Base-by-base conservation (phyloP, 2,797 vertebrate species). In the Falco biarmicus region DNA sequence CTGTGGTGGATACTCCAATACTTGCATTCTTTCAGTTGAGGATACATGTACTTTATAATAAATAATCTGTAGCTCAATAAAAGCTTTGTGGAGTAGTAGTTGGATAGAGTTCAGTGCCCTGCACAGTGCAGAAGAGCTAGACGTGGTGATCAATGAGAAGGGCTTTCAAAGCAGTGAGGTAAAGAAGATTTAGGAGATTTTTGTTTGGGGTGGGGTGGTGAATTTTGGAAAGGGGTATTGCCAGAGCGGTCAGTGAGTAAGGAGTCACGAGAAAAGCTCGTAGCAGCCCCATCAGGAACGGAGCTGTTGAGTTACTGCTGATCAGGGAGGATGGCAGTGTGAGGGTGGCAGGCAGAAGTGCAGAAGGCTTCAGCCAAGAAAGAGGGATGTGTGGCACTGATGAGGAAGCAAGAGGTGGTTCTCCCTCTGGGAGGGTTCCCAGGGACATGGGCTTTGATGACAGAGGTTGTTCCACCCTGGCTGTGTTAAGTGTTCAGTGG, bases 1-100 rank as follows among this genome's bases (percentile, higher is more conserved):
- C 25, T 24, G 9, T n/a, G 16, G 57, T 69, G 31, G 34, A 17
- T 48, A 93, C 66, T 84, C 47, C 43, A 73, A 4, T 48, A n/a
- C 25, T 86, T 56, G 2, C 3, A 6, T 85, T 92, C 53, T 78
- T 94, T 90, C 65, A 54, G 28, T 24, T 64, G 60, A 63, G 17
- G 21, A 31, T 77, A 7, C 0, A 0, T 32, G 8, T 87, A 10
- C 21, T 77, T 79, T 54, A 2, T 76, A 51, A n/a, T 10, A 73
- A 84, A 79, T 63, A 53, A 8, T 76, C 50, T 86, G 66, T 16
- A 81, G 65, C 25, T 90, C 57, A 66, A 21, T 39, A 28, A 53
- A 63, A 79, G 43, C 32, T 88, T 76, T 26, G 21, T 13, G 6
- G 37, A 65, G 14, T 14, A 25, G 4, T 43, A 22, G 10, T 14